Conservation (phyloP, 2,113 vertebrate genomes). For the Gymnorhina tibicen region DNA sequence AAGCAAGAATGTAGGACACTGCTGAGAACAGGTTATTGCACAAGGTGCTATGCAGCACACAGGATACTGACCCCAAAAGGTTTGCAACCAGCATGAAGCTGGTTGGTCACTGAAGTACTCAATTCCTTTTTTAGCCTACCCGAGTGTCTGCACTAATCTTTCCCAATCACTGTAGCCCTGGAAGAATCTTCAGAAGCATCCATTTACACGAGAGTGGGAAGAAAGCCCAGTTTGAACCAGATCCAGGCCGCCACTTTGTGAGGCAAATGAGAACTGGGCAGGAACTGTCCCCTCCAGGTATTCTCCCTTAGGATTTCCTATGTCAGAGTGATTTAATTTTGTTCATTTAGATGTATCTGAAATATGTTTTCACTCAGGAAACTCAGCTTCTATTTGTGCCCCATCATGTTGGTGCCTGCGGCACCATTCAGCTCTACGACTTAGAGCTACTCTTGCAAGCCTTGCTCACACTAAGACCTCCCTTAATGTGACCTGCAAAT, state of each 20-base stretch:
- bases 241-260: rapidly evolving
- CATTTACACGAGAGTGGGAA: rapidly evolving
- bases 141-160: background rate
- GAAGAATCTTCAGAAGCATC: background rate
- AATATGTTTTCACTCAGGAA: background rate
- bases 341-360: background rate
- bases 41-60: background rate
- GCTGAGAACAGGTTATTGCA: background rate
- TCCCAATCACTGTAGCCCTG: background rate
- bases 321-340: background rate
- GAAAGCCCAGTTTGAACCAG: background rate
- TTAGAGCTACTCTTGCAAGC: background rate
- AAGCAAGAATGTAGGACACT: background rate
- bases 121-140: background rate
- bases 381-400: background rate
- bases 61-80: rapidly evolving
- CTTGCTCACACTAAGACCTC: background rate
- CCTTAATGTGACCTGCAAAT: background rate
- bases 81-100: background rate
- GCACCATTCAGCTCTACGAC: rapidly evolving
- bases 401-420: background rate
- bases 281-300: background rate
- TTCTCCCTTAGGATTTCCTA: background rate
- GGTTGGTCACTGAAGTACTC: background rate
- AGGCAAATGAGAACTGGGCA: background rate